Evolutionary conservation across 2,113 vertebrate genomes (phyloP).

Genomic region (Myrmecophaga tridactyla): DNA sequence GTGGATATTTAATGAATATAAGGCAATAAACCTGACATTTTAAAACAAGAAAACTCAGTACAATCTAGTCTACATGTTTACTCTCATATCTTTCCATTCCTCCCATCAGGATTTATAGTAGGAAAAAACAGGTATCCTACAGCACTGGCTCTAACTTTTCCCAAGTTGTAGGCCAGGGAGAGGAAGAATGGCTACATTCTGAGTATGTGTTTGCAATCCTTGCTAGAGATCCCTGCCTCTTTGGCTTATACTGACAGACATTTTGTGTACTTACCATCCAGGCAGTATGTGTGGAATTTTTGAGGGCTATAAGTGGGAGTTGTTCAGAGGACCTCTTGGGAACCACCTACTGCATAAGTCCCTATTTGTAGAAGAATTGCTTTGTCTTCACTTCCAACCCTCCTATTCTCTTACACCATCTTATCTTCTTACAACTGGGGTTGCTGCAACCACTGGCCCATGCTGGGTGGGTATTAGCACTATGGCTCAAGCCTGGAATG

Average conservation of each 20-base stretch:
- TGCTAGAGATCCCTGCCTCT: not conserved
- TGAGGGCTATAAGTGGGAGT: not conserved
- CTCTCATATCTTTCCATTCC: not conserved
- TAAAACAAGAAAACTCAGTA: not conserved
- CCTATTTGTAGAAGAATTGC: not conserved
- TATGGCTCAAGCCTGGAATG: not conserved
- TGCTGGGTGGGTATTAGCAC: too few species aligned
- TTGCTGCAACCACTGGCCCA: too few species aligned
- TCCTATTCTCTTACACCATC: too few species aligned
- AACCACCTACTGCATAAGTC: not conserved
- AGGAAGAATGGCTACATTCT: not conserved
- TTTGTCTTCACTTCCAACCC: not conserved
- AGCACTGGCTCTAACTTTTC: not conserved
- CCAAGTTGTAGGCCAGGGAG: not conserved
- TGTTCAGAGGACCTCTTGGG: not conserved
- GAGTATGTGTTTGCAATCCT: not conserved
- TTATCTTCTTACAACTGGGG: not conserved
- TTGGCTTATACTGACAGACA: not conserved
- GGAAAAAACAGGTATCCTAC: not conserved
- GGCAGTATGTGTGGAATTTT: not conserved
- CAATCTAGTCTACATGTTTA: slow-evolving; percentile 2
- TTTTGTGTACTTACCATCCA: not conserved
- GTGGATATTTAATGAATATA: not conserved
- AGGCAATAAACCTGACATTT: not conserved
- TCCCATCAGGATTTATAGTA: not conserved